Evolutionary conservation across 2,113 vertebrate species (phyloP).

Genomic region (Gadus macrocephalus): DNA sequence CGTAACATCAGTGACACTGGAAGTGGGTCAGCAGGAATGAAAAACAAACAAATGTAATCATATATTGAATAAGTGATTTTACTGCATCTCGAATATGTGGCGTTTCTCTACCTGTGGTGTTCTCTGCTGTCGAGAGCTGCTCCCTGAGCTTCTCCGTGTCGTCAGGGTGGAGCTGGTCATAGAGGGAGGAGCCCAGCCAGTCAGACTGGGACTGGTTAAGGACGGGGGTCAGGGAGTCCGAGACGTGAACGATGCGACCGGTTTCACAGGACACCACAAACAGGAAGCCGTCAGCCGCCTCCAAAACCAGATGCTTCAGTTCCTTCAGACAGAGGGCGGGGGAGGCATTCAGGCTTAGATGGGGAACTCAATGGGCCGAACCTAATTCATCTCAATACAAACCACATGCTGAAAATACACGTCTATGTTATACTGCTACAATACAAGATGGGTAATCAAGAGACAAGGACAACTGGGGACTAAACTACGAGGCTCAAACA

Average conservation of each 20-base stretch:
- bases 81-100: too few species aligned
- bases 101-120: conserved; percentile 73
- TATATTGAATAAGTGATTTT: too few species aligned
- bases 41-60: too few species aligned
- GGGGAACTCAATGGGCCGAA: too few species aligned
- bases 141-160: conserved; percentile 93
- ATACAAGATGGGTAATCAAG: too few species aligned
- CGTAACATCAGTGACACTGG: too few species aligned
- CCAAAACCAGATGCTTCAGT: conserved; percentile 93
- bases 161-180: conserved; percentile 94
- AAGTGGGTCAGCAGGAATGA: too few species aligned
- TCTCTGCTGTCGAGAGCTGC: conserved; percentile 93
- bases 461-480: too few species aligned
- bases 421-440: too few species aligned
- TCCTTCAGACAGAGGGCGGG: conserved; percentile 70
- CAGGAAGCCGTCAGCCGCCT: conserved; percentile 94
- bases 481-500: too few species aligned
- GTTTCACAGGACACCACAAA: conserved; percentile 97
- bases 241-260: conserved; percentile 89
- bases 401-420: too few species aligned
- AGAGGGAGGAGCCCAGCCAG: conserved; percentile 92
- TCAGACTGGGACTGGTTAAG: conserved; percentile 91
- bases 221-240: conserved; percentile 90
- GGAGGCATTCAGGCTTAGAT: neutral
- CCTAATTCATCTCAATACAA: too few species aligned